Evolutionary conservation across 2,888 invertebrate genomes (phyloP).

Genomic region (Zaprionus bogoriensis): DNA sequence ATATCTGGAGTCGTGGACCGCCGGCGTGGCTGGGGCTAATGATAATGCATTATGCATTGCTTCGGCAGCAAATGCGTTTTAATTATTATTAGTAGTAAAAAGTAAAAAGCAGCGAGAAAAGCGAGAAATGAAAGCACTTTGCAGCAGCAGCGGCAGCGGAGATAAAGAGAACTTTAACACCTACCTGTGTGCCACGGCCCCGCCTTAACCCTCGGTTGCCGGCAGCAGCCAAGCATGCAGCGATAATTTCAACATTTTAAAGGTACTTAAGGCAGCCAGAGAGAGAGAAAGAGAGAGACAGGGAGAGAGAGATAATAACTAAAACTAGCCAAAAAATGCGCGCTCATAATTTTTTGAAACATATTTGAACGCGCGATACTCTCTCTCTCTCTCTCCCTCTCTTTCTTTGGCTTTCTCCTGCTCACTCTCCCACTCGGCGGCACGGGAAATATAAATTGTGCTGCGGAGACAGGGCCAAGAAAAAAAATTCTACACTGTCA

Average conservation of each 20-base stretch:
- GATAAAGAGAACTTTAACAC: constrained; percentile 68
- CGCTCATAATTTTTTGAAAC: constrained; percentile 52
- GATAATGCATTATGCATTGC: constrained; percentile 72
- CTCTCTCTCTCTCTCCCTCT: not conserved
- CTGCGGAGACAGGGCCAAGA: constrained; percentile 22
- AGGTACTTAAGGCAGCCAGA: constrained; percentile 55
- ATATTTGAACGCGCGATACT: constrained; percentile 15
- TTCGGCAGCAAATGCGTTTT: constrained; percentile 43
- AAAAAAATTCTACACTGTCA: constrained; percentile 80
- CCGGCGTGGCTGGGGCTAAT: constrained; percentile 56
- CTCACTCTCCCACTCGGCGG: constrained; percentile 17
- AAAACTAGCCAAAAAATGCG: constrained; percentile 44
- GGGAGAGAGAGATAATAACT: not conserved
- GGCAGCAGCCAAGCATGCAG: constrained; percentile 58
- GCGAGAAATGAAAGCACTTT: constrained; percentile 37
- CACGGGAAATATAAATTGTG: constrained; percentile 74
- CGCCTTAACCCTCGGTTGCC: constrained; percentile 32
- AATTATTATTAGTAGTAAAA: constrained; percentile 60
- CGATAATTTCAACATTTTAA: constrained; percentile 68
- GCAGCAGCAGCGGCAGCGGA: constrained; percentile 26
- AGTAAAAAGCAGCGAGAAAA: constrained; percentile 9
- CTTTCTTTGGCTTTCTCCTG: constrained; percentile 9
- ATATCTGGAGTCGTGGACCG: no score
- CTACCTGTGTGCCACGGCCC: constrained; percentile 45
- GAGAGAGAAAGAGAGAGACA: not conserved